A percentile compares a stretch with the other conserved stretches of the same genome.
Evolutionary conservation across 2,797 vertebrate genomes (phyloP).

Genomic region (Coregonus ussuriensis): DNA sequence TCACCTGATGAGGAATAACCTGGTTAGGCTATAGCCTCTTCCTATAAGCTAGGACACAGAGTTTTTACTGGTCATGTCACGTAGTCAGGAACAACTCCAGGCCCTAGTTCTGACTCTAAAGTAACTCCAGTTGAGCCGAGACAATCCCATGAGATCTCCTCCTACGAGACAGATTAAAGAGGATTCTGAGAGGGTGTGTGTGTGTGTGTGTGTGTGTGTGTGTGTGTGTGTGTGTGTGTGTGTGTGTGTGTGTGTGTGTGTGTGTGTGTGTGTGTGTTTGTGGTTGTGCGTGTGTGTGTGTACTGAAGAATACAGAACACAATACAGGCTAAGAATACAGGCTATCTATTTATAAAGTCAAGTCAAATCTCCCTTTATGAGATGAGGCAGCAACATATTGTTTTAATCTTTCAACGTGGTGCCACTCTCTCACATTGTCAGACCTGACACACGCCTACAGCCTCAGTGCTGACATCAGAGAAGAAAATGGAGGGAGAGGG

Average conservation of each 20-base stretch:
- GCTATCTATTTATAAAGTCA: conserved; percentile 50
- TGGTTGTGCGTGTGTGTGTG: no score
- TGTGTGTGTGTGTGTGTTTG: not conserved
- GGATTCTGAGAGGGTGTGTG: not conserved
- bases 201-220: not conserved
- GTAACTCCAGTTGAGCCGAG: not conserved
- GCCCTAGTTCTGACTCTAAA: not conserved
- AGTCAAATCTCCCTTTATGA: conserved; percentile 37
- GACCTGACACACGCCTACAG: conserved; percentile 5
- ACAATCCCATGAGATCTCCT: not conserved
- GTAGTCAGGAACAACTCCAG: not conserved
- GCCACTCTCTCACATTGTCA: conserved; percentile 3
- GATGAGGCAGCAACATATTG: conserved; percentile 43
- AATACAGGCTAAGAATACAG: not conserved
- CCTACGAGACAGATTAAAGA: not conserved
- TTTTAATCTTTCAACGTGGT: conserved; percentile 47
- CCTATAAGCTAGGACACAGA: not conserved
- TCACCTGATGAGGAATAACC: not conserved
- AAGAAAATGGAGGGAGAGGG: not conserved
- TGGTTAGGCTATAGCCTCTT: not conserved
- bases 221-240: not conserved
- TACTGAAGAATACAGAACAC: not conserved
- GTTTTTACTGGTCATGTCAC: not conserved
- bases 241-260: no score
- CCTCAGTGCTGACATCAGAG: not conserved